Evolutionary conservation across 2,113 vertebrate genomes (phyloP), one percentile per base, ranked within the genome.

Genomic region (Syngnathus scovelli): DNA sequence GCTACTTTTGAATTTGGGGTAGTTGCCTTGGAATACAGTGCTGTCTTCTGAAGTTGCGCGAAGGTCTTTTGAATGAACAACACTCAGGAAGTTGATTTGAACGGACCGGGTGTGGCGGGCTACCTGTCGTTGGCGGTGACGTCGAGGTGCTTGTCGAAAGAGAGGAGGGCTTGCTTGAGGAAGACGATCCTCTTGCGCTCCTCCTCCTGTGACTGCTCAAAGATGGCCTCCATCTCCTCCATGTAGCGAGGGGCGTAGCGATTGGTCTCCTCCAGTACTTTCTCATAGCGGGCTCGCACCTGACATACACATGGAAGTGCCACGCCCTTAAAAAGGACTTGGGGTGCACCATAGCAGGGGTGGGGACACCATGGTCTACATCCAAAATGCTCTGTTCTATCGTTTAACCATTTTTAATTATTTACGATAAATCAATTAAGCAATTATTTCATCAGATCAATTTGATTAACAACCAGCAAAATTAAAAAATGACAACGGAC

Each of bases 211-310:
- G 93, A 89, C 71, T 93, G 91, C 82, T 94, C 93, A 49, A 94
- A 94, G 67, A 93, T 85, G 1, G 87, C 88, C 81, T 94, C 93
- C 93, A 94, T 94, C 74, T 94, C 93, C 74, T 94, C 93, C 92
- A 94, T 93, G 89, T 94, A 94, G 70, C 92, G 91, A 0, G 93
- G 92, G 37, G 90, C 93, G 10, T 93, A 93, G 36, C 88, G 90
- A 56, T 91, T 92, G 43, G 93, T 89, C 73, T 94, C 93, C 78
- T 93, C 91, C 39, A 94, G 85, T 55, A 92, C 82, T 71, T 93
- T 93, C 84, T 93, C 90, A 8, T 94, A 94, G 59, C 90, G 90
- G 12, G 72, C 76, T 0, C 91, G 89, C 11, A 93, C 89, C 93
- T 94, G 69, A 0, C 8, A 21, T 19, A 4, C 41, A 48, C 6